Evolutionary conservation across 37 sponge, comb jelly and placozoan genomes (phyloP).

Genomic region (Axinella damicornis): DNA sequence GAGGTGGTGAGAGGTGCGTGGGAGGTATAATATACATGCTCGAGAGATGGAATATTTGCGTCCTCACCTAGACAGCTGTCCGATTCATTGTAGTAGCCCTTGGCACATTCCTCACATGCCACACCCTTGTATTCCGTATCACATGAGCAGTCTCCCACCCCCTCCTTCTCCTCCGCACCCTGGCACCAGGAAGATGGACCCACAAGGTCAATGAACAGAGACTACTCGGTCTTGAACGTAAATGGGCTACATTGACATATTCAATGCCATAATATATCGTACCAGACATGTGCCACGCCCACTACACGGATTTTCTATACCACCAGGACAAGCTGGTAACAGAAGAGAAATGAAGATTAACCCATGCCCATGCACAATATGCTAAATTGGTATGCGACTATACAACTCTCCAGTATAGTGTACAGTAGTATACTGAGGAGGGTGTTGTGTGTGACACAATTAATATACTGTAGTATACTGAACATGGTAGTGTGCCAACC

Average conservation of each 20-base stretch:
- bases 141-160: slow-evolving; percentile 78
- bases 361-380: no score
- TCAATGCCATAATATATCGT: no score
- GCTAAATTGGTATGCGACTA: neutral
- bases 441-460: no score
- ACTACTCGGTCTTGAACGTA: no score
- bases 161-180: slow-evolving; percentile 82
- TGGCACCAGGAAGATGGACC: neutral
- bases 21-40: no score
- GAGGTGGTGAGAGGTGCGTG: no score
- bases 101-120: slow-evolving; percentile 68
- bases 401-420: no score
- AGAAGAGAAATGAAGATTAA: neutral
- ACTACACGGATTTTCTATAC: slow-evolving; percentile 74
- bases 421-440: no score
- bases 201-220: neutral
- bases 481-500: slow-evolving; percentile 28
- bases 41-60: no score
- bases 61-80: no score
- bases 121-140: slow-evolving; percentile 81
- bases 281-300: slow-evolving; percentile 88
- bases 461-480: no score
- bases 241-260: no score
- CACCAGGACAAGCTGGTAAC: slow-evolving; percentile 93
- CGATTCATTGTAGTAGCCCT: slow-evolving; percentile 62